Evolutionary conservation across 2,888 invertebrate species (phyloP).

Genomic region (Crocallis elinguaria): DNA sequence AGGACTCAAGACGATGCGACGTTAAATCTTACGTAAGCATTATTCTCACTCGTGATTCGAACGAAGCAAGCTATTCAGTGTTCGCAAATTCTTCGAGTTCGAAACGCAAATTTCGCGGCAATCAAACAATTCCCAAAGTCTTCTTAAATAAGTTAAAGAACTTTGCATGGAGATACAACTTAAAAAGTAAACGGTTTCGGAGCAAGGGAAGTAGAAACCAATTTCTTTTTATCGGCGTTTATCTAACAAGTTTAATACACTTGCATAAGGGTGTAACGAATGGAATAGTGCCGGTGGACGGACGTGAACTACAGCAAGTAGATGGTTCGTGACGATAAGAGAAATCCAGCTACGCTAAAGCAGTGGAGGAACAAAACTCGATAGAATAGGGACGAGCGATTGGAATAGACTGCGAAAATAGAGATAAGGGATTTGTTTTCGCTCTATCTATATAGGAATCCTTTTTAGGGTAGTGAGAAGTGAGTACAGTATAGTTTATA

Average conservation of each 20-base stretch:
- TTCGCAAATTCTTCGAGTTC: conserved; percentile 28
- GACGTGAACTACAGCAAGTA: conserved; percentile 22
- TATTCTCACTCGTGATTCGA: conserved; percentile 26
- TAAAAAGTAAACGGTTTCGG: conserved; percentile 45
- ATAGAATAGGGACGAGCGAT: neutral
- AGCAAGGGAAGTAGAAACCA: conserved; percentile 40
- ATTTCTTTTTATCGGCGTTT: conserved; percentile 38
- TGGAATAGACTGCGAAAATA: conserved; percentile 15
- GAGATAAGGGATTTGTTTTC: conserved; percentile 3
- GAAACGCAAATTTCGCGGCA: conserved; percentile 44
- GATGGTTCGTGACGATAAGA: conserved; percentile 32
- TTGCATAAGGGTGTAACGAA: conserved; percentile 33
- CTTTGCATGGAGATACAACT: conserved; percentile 46
- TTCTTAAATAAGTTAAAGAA: conserved; percentile 38
- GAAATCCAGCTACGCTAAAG: conserved; percentile 14
- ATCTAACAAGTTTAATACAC: conserved; percentile 35
- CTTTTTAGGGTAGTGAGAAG: neutral
- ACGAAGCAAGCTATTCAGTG: conserved; percentile 25
- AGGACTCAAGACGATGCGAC: conserved; percentile 10
- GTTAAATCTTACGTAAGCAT: conserved; percentile 30
- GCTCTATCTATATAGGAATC: neutral
- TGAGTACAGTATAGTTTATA: too few species aligned
- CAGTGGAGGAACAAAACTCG: conserved; percentile 13
- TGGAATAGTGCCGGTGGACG: conserved; percentile 21
- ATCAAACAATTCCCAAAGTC: conserved; percentile 48